These are phyloP conservation scores for Nyctereutes procyonoides DNA, from an alignment of 2,113 vertebrate genomes.

Conservation along the genomic window DNA sequence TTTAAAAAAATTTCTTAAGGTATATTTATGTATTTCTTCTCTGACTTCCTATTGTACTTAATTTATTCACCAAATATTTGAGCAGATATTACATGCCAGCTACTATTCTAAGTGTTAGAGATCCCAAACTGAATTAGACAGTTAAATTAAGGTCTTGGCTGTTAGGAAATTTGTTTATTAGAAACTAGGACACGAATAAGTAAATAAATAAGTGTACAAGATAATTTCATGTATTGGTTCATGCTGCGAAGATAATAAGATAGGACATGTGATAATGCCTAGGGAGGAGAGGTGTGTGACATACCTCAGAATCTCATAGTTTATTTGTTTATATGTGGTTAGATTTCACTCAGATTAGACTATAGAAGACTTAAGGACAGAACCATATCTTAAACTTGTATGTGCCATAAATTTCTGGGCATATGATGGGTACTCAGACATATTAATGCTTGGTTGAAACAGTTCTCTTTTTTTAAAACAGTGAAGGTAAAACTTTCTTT, in stretches of 20 bases:
- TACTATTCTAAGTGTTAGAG: conserved; percentile 32
- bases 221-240: not conserved
- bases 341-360: not conserved
- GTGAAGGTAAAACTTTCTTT: conserved; percentile 7
- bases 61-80: conserved; percentile 48
- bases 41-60: conserved; percentile 24
- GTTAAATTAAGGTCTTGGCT: not conserved
- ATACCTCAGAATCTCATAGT: not conserved
- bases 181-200: conserved; percentile 4
- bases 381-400: not conserved
- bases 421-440: conserved; percentile 10
- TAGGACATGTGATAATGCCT: not conserved
- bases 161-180: conserved; percentile 39
- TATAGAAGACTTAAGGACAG: not conserved
- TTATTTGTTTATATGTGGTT: conserved; percentile 51
- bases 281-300: not conserved
- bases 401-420: not conserved
- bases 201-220: conserved; percentile 11
- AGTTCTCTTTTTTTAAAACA: conserved; percentile 15
- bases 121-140: conserved; percentile 6
- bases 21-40: conserved; percentile 39
- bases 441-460: conserved; percentile 12
- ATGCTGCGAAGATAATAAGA: conserved; percentile 9
- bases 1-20: conserved; percentile 33
- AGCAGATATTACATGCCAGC: not conserved